phyloP scores from a whole-genome alignment of 1,140 invertebrate species.

The Cecropterus lyciades region DNA sequence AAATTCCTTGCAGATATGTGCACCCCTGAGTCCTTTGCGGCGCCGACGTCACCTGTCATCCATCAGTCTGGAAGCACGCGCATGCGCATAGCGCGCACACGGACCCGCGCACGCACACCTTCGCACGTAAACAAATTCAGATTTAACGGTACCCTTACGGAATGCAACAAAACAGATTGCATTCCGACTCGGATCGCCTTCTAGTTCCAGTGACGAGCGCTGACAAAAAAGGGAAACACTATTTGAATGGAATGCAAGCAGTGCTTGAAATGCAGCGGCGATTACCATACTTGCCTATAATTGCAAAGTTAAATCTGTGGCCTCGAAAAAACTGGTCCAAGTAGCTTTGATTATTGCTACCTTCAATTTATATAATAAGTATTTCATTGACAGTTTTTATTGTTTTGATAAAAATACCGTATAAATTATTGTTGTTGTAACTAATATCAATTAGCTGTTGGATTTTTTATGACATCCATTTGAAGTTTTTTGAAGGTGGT shows the following conservation, averaged over 20 bases:
- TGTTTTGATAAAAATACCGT: no score
- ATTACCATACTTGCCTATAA: constrained; percentile 38
- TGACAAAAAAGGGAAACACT: constrained; percentile 40
- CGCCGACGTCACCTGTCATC: constrained; percentile 81
- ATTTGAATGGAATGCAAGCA: constrained; percentile 53
- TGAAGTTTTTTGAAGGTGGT: no score
- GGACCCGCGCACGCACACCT: constrained; percentile 42
- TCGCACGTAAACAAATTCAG: constrained; percentile 65
- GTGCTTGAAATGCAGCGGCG: constrained; percentile 24
- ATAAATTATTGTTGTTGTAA: no score
- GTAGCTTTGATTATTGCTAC: no score
- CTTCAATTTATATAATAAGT: no score
- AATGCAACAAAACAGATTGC: constrained; percentile 77
- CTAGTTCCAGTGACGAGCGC: constrained; percentile 40
- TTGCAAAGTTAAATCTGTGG: constrained; percentile 9
- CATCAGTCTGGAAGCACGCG: constrained; percentile 78
- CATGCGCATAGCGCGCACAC: constrained; percentile 65
- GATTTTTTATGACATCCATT: no score
- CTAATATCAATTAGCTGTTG: no score
- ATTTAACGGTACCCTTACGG: constrained; percentile 75
- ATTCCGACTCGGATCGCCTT: constrained; percentile 50
- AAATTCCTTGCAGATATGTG: constrained; percentile 33
- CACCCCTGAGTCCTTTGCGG: constrained; percentile 55
- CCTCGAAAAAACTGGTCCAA: constrained; percentile 2
- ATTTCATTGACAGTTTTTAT: no score